phyloP scores from a whole-genome alignment of 2,113 vertebrate genomes.

The Misgurnus anguillicaudatus region DNA sequence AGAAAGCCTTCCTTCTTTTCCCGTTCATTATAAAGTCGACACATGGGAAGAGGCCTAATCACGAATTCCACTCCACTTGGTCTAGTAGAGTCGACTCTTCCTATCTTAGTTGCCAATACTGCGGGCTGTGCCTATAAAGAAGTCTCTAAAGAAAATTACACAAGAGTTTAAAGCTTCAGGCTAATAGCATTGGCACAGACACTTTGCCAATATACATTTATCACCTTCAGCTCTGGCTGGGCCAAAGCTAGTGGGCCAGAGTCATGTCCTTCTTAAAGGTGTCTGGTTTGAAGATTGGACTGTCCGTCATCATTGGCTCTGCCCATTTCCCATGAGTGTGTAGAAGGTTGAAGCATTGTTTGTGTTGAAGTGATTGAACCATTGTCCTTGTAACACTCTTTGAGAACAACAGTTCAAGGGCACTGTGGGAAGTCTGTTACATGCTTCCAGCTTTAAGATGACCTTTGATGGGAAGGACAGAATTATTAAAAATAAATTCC shows the following conservation, averaged over 20 bases:
- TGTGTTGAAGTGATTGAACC: constrained; percentile 58
- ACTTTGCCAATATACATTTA: constrained; percentile 72
- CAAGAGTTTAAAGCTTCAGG: constrained; percentile 70
- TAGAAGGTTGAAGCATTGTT: constrained; percentile 62
- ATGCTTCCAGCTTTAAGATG: constrained; percentile 4
- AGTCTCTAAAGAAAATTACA: constrained; percentile 65
- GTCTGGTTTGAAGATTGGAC: constrained; percentile 74
- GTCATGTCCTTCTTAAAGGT: constrained; percentile 75
- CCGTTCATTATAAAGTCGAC: constrained; percentile 46
- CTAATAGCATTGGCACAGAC: constrained; percentile 74
- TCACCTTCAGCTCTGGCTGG: constrained; percentile 75
- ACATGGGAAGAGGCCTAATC: constrained; percentile 50
- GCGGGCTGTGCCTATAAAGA: constrained; percentile 62
- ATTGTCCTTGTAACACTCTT: constrained; percentile 53
- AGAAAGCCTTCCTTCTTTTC: constrained; percentile 30
- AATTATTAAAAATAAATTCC: constrained; percentile 13
- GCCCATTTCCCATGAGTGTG: constrained; percentile 68
- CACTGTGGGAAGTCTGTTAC: constrained; percentile 23
- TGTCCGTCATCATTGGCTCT: constrained; percentile 71
- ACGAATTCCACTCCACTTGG: constrained; percentile 65
- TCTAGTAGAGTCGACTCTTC: constrained; percentile 66
- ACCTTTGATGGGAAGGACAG: constrained; percentile 20
- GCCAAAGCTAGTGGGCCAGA: constrained; percentile 70
- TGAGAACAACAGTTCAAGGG: constrained; percentile 54
- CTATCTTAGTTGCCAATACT: constrained; percentile 72